These are phyloP conservation scores for Drosophila ironensis DNA, from an alignment of 1,140 invertebrate species.

Conservation along the genomic window DNA sequence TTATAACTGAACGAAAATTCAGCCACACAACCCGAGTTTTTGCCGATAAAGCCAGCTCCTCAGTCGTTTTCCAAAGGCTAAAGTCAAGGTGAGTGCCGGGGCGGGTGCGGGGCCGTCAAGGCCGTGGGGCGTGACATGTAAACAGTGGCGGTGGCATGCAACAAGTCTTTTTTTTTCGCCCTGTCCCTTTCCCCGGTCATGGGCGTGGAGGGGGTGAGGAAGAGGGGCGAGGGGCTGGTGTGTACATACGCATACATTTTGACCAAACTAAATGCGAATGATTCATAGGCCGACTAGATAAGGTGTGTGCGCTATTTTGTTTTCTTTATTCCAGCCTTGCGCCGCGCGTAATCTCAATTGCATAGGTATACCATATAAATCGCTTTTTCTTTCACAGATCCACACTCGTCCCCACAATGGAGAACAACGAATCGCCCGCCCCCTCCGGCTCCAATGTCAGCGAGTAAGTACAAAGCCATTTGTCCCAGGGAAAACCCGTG, in stretches of 20 bases:
- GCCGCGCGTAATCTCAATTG: too few relatives aligned
- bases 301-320: conserved; percentile 40
- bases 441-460: conserved; percentile 66
- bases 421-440: conserved; percentile 66
- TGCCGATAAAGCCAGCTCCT: conserved; percentile 12
- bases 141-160: conserved; percentile 48
- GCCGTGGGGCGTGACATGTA: conserved; percentile 18
- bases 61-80: conserved; percentile 12
- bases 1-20: conserved; percentile 13
- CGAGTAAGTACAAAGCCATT: conserved; percentile 57
- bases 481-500: not conserved
- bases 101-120: not conserved
- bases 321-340: conserved; percentile 22
- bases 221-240: too few relatives aligned
- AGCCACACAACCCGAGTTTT: conserved; percentile 9
- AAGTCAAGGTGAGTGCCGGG: conserved; percentile 41
- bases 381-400: not conserved
- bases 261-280: conserved; percentile 32
- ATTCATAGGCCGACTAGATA: conserved; percentile 49
- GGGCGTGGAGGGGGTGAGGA: too few relatives aligned
- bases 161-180: conserved; percentile 54
- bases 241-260: too few relatives aligned
- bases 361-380: too few relatives aligned
- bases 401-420: conserved; percentile 49
- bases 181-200: conserved; percentile 32